phyloP scores from a whole-genome alignment of 2,888 invertebrate genomes.

The Hypomecis punctinalis region DNA sequence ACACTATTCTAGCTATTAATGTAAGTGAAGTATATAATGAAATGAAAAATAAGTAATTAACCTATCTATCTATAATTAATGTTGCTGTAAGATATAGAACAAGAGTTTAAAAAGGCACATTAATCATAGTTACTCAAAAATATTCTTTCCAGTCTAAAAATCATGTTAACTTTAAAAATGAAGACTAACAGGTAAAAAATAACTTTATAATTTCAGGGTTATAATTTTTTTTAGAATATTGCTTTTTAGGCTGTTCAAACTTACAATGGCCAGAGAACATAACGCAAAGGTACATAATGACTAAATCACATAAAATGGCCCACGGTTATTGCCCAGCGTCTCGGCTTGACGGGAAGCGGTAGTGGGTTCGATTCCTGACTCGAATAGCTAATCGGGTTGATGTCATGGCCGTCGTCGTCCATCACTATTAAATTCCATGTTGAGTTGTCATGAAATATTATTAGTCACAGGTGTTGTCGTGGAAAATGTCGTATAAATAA shows the following conservation, averaged over 20 bases:
- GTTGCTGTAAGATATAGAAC: no score
- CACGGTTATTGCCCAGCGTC: constrained; percentile 34
- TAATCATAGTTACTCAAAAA: no score
- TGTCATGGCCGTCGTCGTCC: constrained; percentile 62
- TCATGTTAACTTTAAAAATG: no score
- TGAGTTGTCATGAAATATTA: constrained; percentile 54
- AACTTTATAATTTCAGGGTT: no score
- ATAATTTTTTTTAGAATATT: no score
- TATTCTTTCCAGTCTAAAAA: no score
- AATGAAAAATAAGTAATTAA: no score
- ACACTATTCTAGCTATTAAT: no score
- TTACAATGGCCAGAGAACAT: not conserved
- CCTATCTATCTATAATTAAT: no score
- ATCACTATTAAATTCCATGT: constrained; percentile 58
- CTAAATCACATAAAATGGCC: constrained; percentile 6
- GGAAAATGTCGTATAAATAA: constrained; percentile 20
- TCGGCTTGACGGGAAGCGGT: constrained; percentile 71
- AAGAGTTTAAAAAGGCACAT: no score
- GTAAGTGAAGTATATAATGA: no score
- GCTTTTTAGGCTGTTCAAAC: not conserved
- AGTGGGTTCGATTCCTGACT: constrained; percentile 75
- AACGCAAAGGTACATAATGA: not conserved
- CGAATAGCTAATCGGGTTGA: constrained; percentile 71
- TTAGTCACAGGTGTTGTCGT: constrained; percentile 40
- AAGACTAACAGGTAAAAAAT: no score